These are phyloP conservation scores for Thalassoma bifasciatum DNA, from an alignment of 2,113 vertebrate genomes.

Conservation along the genomic window DNA sequence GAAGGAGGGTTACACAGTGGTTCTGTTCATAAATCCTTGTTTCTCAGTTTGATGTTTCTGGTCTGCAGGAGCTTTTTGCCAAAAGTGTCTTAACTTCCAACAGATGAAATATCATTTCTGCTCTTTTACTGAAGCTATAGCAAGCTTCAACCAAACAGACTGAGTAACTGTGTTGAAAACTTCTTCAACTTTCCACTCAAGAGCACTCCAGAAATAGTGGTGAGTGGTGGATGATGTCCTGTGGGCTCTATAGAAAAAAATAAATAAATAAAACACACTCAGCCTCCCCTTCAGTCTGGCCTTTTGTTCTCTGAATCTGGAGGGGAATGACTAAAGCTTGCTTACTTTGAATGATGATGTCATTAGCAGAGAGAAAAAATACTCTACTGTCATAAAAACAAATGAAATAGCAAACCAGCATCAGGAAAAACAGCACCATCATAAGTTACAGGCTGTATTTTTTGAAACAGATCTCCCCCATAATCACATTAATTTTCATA, in stretches of 20 bases:
- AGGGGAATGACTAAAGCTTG: slow-evolving; percentile 58
- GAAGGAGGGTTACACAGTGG: slow-evolving; percentile 20
- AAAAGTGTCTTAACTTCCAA: slow-evolving; percentile 30
- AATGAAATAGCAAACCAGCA: slow-evolving; percentile 63
- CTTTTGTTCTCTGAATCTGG: slow-evolving; percentile 52
- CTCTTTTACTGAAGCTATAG: slow-evolving; percentile 27
- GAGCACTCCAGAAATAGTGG: slow-evolving; percentile 36
- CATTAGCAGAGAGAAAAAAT: slow-evolving; percentile 74
- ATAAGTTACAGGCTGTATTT: slow-evolving; percentile 64
- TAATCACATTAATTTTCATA: slow-evolving; percentile 54
- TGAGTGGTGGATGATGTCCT: slow-evolving; percentile 52
- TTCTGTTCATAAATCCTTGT: slow-evolving; percentile 31
- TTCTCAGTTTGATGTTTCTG: slow-evolving; percentile 28
- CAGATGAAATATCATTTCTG: slow-evolving; percentile 27
- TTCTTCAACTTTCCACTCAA: slow-evolving; percentile 45
- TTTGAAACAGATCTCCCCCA: slow-evolving; percentile 43
- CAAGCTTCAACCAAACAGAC: slow-evolving; percentile 28
- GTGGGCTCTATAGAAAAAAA: slow-evolving; percentile 23
- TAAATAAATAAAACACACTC: not conserved
- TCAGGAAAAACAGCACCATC: slow-evolving; percentile 55
- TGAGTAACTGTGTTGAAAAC: slow-evolving; percentile 33
- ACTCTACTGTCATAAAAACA: slow-evolving; percentile 63
- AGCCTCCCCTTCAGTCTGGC: not conserved
- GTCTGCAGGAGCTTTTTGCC: not conserved
- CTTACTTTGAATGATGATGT: slow-evolving; percentile 71